These are phyloP conservation scores for Luffia ferchaultella DNA, from an alignment of 2,888 invertebrate genomes.

Conservation along the genomic window DNA sequence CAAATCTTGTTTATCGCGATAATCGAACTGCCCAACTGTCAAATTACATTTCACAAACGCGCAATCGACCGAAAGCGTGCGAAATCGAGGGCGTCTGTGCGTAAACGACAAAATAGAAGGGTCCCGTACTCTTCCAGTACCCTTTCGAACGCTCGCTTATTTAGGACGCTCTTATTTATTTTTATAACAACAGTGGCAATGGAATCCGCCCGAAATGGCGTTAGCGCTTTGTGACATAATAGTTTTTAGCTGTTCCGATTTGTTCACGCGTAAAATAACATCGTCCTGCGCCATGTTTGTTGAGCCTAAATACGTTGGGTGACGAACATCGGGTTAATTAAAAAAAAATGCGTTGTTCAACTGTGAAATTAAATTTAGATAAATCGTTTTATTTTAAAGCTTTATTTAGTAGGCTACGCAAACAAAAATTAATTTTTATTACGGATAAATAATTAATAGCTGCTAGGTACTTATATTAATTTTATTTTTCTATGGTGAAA, in stretches of 20 bases:
- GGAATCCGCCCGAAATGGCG: neutral
- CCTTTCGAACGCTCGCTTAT: neutral
- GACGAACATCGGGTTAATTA: too few relatives aligned
- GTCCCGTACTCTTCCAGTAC: neutral
- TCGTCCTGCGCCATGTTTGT: neutral
- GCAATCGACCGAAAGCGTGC: slow-evolving; percentile 35
- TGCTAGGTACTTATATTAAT: too few relatives aligned
- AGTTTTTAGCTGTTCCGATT: neutral
- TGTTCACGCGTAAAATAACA: neutral
- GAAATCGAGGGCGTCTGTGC: slow-evolving; percentile 30
- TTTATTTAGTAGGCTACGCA: too few relatives aligned
- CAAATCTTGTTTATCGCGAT: neutral
- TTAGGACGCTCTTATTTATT: neutral
- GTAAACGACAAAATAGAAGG: neutral
- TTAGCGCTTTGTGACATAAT: neutral
- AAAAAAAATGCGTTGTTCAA: too few relatives aligned
- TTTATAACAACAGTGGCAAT: neutral
- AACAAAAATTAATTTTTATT: too few relatives aligned
- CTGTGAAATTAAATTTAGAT: too few relatives aligned
- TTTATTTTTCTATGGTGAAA: too few relatives aligned
- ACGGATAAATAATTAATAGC: too few relatives aligned
- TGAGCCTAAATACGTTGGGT: too few relatives aligned
- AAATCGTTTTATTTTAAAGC: too few relatives aligned
- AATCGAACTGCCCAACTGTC: slow-evolving; percentile 19
- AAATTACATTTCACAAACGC: slow-evolving; percentile 31